Base-by-base conservation (phyloP, 1,140 invertebrate genomes). In the Zaprionus ornatus region DNA sequence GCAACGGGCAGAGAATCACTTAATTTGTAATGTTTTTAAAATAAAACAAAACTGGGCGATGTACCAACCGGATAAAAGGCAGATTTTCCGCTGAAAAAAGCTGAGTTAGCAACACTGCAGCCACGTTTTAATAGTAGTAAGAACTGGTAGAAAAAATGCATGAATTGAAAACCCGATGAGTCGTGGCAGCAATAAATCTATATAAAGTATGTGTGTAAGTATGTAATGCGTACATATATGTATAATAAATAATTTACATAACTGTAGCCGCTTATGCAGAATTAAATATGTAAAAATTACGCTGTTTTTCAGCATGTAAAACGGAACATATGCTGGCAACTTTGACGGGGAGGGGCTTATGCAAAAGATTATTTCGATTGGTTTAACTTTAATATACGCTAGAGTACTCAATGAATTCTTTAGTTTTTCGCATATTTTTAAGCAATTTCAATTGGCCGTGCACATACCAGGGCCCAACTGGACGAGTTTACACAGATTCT, bases 271-370 rank as follows among this genome's bases (percentile, higher is more conserved):
- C 40, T 45, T 45, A 45, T 17, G 40, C 40, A 17, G 40, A 17
- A 45, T 45, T 45, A 45, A 45, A 45, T 17, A 17, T 45, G 40
- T 45, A 45, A 45, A 45, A 45, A 45, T 45, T 45, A 45, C 40
- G 7, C 40, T 0, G 6, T 45, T 45, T 17, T 45, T 17, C 40
- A 45, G 40, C n/a, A 45, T 45, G n/a, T 45, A 45, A 45, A 45
- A 17, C 9, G 9, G n/a, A 45, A 45, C 40, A 45, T 45, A 45
- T 45, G 40, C 17, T 45, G 40, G 40, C n/a, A 45, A 17, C 17
- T 17, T 45, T 45, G n/a, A 5, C n/a, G n/a, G 40, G 6, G n/a
- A 37, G 35, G 35, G 12, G 35, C 35, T 37, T 37, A 13, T 37
- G 4, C 4, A 32, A 32, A 32, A 32, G 12, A 45, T 17, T 45